Base-by-base conservation (phyloP, 2,797 vertebrate species). In the Gallinago nigripennis region DNA sequence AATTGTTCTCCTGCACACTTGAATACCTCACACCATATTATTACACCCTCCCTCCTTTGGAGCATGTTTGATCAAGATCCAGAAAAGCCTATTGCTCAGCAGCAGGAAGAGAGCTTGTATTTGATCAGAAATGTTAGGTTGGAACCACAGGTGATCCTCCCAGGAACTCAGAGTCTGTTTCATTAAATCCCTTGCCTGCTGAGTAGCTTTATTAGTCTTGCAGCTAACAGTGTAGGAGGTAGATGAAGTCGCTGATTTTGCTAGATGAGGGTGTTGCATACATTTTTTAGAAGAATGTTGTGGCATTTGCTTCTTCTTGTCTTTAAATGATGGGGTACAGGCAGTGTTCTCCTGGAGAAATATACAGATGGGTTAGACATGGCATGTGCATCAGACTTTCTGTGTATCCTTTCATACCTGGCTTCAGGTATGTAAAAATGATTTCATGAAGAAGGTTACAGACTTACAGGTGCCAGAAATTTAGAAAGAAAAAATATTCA, bases 131-230 rank as follows among this genome's bases (percentile, higher is more conserved):
- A 43, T 90, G 57, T 96, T 95, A 68, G 91, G 41, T 73, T 96
- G 93, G 77, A 98, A 92, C 92, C 73, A 54, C 90, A 95, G 79
- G 66, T 90, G 95, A 89, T 94, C 72, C 39, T 97, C 84, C 73
- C 77, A 89, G 71, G 95, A 97, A 66, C 93, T 95, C 58, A n/a
- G 54, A 70, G 45, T 65, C 70, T 95, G 28, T 96, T 97, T 97
- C 92, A 94, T 97, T 97, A 94, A 97, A 94, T 92, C 61, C 57
- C 28, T 53, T 91, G 73, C 96, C 89, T 96, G 92, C 94, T 94
- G 96, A 46, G 90, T 90, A 93, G 70, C 70, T 95, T 95, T 97
- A 96, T 96, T 97, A 95, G 95, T 86, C 84, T 96, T 96, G 60
- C 7, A 96, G 65, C 70, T 83, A 95, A 63, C 41, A 9, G 61